Conservation (phyloP, 37 sponge, comb jelly and placozoan genomes). For the Halichondria panicea region DNA sequence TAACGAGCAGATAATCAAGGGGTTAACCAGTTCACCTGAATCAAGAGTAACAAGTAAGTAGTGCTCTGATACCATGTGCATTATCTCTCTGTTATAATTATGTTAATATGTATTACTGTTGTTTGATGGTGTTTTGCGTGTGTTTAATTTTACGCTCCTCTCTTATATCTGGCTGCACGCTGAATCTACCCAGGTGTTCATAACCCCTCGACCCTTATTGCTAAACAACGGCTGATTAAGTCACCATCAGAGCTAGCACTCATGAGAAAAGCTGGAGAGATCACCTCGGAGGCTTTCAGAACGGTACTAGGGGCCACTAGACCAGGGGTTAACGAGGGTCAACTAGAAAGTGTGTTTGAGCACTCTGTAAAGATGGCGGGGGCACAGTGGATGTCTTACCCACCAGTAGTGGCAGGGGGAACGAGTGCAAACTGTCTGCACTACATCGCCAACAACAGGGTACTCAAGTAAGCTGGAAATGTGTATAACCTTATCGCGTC, state of each 20-base stretch:
- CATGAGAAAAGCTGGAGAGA: slow-evolving; percentile 56
- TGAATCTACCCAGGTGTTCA: slow-evolving; percentile 33
- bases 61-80: not conserved
- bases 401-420: slow-evolving; percentile 87
- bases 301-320: slow-evolving; percentile 42
- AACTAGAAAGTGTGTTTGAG: slow-evolving; percentile 73
- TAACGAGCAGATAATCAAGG: slow-evolving; percentile 25
- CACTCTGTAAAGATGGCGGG: slow-evolving; percentile 61
- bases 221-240: slow-evolving; percentile 51
- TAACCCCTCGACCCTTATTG: slow-evolving; percentile 26
- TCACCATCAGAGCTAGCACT: slow-evolving; percentile 54
- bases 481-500: no score
- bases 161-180: not conserved
- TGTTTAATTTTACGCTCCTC: not conserved
- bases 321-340: slow-evolving; percentile 59
- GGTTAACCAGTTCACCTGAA: slow-evolving; percentile 21
- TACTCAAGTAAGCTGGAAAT: slow-evolving; percentile 18
- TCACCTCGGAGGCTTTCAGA: slow-evolving; percentile 48
- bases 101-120: not conserved
- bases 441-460: slow-evolving; percentile 67
- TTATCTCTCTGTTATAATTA: not conserved
- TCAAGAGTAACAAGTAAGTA: slow-evolving; percentile 53
- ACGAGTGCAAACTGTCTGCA: slow-evolving; percentile 68
- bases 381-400: slow-evolving; percentile 78
- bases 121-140: not conserved